Conservation (phyloP, 1,140 invertebrate species). For the Macrobrachium rosenbergii region DNA sequence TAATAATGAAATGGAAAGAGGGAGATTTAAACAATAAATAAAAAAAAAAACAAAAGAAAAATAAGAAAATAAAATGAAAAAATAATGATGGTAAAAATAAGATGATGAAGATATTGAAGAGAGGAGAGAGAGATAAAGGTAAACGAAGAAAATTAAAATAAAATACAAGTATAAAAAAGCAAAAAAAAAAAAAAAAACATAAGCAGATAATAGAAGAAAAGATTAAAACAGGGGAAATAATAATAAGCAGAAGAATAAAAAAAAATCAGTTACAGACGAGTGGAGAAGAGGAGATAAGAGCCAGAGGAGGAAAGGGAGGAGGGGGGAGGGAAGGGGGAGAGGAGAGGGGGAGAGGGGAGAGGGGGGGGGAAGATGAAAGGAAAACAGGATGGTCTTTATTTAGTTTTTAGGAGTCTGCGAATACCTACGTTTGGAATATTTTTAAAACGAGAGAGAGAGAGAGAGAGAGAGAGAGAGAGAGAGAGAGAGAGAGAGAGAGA, state of each 20-base stretch:
- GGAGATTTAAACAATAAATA: too few relatives aligned
- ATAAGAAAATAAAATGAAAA: too few relatives aligned
- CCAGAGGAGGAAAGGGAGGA: not conserved
- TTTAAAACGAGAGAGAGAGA: not conserved
- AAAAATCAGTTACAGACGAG: too few relatives aligned
- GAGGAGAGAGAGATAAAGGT: not conserved
- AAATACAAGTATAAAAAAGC: too few relatives aligned
- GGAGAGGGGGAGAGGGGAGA: not conserved
- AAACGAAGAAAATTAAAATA: not conserved
- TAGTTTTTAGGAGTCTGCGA: too few relatives aligned
- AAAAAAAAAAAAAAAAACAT: too few relatives aligned
- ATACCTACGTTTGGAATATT: too few relatives aligned
- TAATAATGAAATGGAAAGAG: too few relatives aligned
- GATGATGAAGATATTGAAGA: not conserved
- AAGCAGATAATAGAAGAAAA: not conserved
- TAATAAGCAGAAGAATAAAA: too few relatives aligned
- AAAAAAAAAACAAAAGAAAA: too few relatives aligned
- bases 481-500: too few relatives aligned
- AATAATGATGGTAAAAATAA: not conserved
- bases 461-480: not conserved
- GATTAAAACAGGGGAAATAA: not conserved
- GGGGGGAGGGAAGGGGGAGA: not conserved
- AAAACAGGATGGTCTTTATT: too few relatives aligned
- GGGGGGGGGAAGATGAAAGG: not conserved
- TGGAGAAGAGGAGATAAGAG: not conserved